Conservation (phyloP, 2,113 vertebrate species). For the Silurus glanis region DNA sequence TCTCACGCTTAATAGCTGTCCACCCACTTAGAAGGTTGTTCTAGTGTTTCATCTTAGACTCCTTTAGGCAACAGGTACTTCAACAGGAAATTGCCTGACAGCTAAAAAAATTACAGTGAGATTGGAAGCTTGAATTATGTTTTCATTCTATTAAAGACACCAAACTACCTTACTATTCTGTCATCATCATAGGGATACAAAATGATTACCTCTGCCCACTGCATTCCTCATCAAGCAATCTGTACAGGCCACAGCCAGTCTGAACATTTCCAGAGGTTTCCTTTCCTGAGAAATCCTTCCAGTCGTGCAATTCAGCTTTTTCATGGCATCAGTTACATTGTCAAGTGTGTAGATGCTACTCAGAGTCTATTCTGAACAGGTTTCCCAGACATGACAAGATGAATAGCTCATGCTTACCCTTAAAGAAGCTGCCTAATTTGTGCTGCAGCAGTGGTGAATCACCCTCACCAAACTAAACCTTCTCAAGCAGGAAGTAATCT, state of each 20-base stretch:
- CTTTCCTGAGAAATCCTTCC: neutral
- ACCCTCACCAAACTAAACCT: neutral
- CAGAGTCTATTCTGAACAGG: neutral
- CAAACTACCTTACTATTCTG: neutral
- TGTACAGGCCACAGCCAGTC: neutral
- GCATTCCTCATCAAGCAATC: neutral
- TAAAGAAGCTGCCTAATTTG: neutral
- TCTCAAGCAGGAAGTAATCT: neutral
- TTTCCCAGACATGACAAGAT: neutral
- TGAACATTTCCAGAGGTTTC: neutral
- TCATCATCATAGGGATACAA: neutral
- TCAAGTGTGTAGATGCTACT: neutral
- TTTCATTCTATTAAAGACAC: neutral
- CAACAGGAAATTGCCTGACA: neutral
- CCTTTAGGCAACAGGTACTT: neutral
- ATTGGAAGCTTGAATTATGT: neutral
- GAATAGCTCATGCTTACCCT: neutral
- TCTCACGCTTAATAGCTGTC: neutral
- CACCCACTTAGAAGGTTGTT: neutral
- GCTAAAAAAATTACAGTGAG: neutral
- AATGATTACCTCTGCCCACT: neutral
- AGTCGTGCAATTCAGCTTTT: neutral
- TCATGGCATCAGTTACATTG: neutral
- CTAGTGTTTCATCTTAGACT: constrained; percentile 10
- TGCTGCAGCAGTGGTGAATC: neutral